phyloP scores from a whole-genome alignment of 2,888 invertebrate genomes.

The Cordilura impudica region DNA sequence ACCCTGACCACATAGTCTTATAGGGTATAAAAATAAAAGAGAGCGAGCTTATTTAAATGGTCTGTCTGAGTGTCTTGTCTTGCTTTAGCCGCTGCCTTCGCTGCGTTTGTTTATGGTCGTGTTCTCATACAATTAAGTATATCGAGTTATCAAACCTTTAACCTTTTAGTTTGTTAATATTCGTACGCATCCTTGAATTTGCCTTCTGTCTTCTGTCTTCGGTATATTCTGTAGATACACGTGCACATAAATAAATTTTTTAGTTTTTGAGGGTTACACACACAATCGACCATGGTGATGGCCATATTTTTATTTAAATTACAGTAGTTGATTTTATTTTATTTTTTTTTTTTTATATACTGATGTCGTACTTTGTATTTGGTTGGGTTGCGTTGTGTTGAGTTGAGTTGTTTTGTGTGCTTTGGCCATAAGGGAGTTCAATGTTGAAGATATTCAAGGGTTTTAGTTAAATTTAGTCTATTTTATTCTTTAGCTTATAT shows the following conservation, averaged over 20 bases:
- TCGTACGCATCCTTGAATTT: conserved; percentile 26
- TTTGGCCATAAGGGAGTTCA: neutral
- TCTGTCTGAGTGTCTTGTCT: neutral
- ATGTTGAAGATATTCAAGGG: neutral
- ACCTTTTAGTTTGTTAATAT: conserved; percentile 31
- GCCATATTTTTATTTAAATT: neutral
- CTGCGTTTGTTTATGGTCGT: neutral
- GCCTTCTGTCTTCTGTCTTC: neutral
- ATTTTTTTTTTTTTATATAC: neutral
- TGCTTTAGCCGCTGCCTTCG: neutral
- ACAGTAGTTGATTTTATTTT: neutral
- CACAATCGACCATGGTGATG: neutral
- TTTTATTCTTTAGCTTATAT: neutral
- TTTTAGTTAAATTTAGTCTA: neutral
- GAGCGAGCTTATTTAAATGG: neutral
- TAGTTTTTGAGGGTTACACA: neutral
- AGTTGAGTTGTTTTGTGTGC: neutral
- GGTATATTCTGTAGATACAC: neutral
- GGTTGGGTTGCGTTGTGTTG: no score
- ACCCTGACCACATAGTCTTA: no score
- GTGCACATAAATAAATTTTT: neutral
- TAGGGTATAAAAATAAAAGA: no score
- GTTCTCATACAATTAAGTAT: neutral
- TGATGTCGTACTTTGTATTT: neutral
- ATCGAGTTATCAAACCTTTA: conserved; percentile 27